A percentile compares a stretch with the other conserved stretches of the same genome.
phyloP scores from a whole-genome alignment of 2,797 vertebrate species.

The Carapus acus region DNA sequence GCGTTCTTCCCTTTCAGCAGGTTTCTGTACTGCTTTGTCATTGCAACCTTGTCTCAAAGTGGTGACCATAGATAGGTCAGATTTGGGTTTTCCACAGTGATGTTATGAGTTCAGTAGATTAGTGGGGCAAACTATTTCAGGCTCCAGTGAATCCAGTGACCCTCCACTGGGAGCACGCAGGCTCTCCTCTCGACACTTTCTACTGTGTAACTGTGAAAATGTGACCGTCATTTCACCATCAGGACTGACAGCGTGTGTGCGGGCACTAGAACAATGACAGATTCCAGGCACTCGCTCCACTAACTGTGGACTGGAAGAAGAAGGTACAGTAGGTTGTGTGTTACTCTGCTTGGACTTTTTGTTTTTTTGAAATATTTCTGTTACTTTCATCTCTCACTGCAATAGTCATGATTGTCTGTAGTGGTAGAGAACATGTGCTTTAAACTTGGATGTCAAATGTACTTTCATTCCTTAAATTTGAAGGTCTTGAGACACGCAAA shows the following conservation, averaged over 20 bases:
- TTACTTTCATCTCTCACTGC: too few relatives aligned
- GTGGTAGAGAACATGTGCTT: too few relatives aligned
- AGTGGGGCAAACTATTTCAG: slow-evolving; percentile 26
- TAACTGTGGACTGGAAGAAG: not conserved
- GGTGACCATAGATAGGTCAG: slow-evolving; percentile 6
- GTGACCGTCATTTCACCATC: slow-evolving; percentile 7
- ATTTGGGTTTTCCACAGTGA: slow-evolving; percentile 23
- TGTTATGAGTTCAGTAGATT: slow-evolving; percentile 30
- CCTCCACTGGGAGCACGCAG: slow-evolving; percentile 17
- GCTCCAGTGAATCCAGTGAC: slow-evolving; percentile 12
- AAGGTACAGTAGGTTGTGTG: not conserved
- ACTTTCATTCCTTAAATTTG: slow-evolving; percentile 34
- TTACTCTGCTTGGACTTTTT: too few relatives aligned
- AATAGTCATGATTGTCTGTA: too few relatives aligned
- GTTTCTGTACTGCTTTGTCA: not conserved
- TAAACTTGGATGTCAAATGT: too few relatives aligned
- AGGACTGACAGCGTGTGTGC: slow-evolving; percentile 3
- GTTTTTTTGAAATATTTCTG: not conserved
- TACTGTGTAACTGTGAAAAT: slow-evolving; percentile 16
- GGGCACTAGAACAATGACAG: not conserved
- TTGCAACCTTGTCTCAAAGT: slow-evolving; percentile 7
- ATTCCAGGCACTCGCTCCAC: not conserved
- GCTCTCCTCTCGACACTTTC: slow-evolving; percentile 11
- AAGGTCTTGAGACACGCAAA: slow-evolving; percentile 48
- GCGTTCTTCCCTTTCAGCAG: not conserved